Evolutionary conservation across 2,113 vertebrate species (phyloP), one percentile per base, ranked within the genome.

Genomic region (Burhinus oedicnemus): DNA sequence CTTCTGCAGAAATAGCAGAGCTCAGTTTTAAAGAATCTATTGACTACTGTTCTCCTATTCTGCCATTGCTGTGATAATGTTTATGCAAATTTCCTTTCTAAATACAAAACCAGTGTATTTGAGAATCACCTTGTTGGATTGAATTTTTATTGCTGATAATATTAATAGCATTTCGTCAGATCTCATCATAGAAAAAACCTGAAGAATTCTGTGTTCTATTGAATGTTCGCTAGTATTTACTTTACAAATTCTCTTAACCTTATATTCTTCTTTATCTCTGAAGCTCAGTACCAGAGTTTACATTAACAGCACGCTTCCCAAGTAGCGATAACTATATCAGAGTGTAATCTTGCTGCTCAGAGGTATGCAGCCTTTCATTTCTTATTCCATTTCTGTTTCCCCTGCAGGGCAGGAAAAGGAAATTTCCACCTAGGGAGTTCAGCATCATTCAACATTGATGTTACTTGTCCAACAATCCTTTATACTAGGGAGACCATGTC

Each of bases 381-480:
- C 89, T 96, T 95, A 92, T 94, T 96, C 83, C n/a, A 92, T 97
- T 98, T 95, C 89, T 96, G 54, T 96, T 96, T 95, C 68, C 69
- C 65, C 88, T 79, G n/a, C 94, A 96, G 90, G 82, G 74, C 62
- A 83, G 52, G 66, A 90, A 97, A 89, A 94, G 65, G 57, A 97
- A 95, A 95, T 97, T 91, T 97, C 89, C 85, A 75, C 84, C 93
- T 72, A 91, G 89, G 88, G 89, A 97, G n/a, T 84, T 96, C 78
- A 90, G 81, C 76, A 89, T 97, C 96, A 92, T 96, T 98, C 97
- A 97, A 71, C 40, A 64, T 62, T 65, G 87, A 89, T 94, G 85
- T 75, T 94, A 87, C 82, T 95, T 91, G 52, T 95, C 87, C 91
- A 95, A 51, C 54, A 97, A 15, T 87, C 58, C 42, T 66, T 66